Conservation (phyloP, 1,140 invertebrate genomes). For the Pogonognathellus flavescens region DNA sequence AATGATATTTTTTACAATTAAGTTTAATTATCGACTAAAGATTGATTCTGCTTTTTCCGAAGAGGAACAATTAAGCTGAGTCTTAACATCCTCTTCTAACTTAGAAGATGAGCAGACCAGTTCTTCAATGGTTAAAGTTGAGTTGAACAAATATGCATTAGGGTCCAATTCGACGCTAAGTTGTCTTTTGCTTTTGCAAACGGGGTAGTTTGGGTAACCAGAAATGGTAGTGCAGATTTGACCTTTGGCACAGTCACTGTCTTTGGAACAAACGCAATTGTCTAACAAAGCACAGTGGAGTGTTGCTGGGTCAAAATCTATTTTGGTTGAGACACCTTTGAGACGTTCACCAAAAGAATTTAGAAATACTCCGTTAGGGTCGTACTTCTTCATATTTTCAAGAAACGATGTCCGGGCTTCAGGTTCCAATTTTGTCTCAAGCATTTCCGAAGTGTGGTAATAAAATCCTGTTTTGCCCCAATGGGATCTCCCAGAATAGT, state of each 20-base stretch:
- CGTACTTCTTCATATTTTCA: slow-evolving; percentile 21
- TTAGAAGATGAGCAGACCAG: no score
- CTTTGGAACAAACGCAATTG: slow-evolving; percentile 51
- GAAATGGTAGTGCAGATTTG: background rate
- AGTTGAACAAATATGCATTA: no score
- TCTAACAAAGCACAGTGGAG: slow-evolving; percentile 57
- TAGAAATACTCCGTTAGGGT: slow-evolving; percentile 55
- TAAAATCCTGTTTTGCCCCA: slow-evolving; percentile 46
- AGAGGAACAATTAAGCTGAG: no score
- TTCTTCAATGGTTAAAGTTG: no score
- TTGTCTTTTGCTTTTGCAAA: no score
- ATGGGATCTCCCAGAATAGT: slow-evolving; percentile 46
- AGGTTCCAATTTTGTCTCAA: background rate
- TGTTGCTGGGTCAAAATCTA: background rate
- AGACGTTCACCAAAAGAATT: slow-evolving; percentile 53
- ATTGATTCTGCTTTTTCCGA: no score
- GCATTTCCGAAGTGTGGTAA: background rate
- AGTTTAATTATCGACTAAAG: no score
- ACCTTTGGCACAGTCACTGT: slow-evolving; percentile 3
- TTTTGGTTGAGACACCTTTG: background rate
- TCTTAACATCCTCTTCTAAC: no score
- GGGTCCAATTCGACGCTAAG: no score
- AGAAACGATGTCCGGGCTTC: background rate
- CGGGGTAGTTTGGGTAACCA: no score
- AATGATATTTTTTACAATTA: no score